Conservation (phyloP, 2,113 vertebrate species). For the Panurus biarmicus region DNA sequence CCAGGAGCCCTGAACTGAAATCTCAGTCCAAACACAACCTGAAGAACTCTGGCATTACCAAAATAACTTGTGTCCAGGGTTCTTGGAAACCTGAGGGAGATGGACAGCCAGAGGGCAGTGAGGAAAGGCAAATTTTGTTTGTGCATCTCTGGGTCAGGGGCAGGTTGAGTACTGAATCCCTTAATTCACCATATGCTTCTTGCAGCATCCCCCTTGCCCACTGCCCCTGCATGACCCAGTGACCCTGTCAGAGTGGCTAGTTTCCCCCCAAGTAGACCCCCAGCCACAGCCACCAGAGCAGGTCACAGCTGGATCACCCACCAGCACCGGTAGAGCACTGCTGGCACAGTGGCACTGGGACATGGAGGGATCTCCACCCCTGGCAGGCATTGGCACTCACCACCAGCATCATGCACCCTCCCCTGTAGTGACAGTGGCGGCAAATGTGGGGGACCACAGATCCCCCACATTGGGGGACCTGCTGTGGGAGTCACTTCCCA, state of each 20-base stretch:
- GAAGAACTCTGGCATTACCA: neutral
- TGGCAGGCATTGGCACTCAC: neutral
- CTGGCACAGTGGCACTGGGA: accelerated
- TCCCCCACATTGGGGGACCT: neutral
- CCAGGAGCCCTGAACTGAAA: neutral
- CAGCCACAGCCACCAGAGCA: accelerated
- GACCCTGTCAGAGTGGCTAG: accelerated
- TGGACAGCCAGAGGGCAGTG: neutral
- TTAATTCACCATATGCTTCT: neutral
- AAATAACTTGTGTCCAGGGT: neutral
- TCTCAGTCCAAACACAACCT: neutral
- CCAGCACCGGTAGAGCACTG: accelerated
- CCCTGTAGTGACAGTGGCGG: neutral
- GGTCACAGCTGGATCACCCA: neutral
- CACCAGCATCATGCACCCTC: accelerated
- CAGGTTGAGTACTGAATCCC: neutral
- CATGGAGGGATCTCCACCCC: neutral
- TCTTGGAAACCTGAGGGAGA: neutral
- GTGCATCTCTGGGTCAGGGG: neutral
- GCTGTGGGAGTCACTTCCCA: neutral
- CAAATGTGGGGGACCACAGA: neutral
- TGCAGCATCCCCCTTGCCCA: neutral
- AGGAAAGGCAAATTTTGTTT: neutral
- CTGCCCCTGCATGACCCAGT: neutral
- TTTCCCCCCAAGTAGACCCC: neutral